Evolutionary conservation across 2,113 vertebrate genomes (phyloP), one percentile per base, ranked within the genome.

Genomic region (Laticauda laticaudata): DNA sequence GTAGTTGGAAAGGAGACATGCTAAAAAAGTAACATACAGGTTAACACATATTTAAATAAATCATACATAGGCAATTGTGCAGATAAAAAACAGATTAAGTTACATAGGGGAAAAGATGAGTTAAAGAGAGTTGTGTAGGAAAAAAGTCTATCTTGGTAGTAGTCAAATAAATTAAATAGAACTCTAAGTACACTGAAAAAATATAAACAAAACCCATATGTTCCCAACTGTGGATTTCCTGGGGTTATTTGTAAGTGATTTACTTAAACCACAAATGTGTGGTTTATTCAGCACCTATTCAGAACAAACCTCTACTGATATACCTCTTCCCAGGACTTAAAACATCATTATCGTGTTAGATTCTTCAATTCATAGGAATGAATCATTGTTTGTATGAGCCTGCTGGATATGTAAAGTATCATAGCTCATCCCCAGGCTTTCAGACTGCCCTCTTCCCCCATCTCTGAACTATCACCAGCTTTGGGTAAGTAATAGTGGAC

Each of bases 371-470:
- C 7, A 81, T 81, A 81, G 34, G 18, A 81, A 39, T 81, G 18
- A 21, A 81, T 43, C 34, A 43, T 39, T 81, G 34, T 81, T 43
- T 39, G 8, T 43, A 21, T 9, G 75, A 81, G 34, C 34, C 34
- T 43, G 7, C 6, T 81, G 75, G 34, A 43, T 18, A 81, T 81
- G 18, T 81, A 81, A 81, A 81, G 6, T 39, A 81, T 20, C 75
- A 81, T 9, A 39, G 34, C 15, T 18, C 39, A 81, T 81, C n/a
- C 15, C n/a, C 69, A 81, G 34, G 34, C 18, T 81, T 81, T 81
- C 20, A 43, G 75, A 21, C 34, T 43, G 18, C 7, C 7, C 18
- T 18, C n/a, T 2, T 0, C n/a, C 6, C n/a, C 5, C 0, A 3
- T 81, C 75, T 43, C 34, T 81, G 39, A 21, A 81, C 18, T 21